Evolutionary conservation across 2,797 vertebrate genomes (phyloP).

Genomic region (Gymnoscopelus microlampas): DNA sequence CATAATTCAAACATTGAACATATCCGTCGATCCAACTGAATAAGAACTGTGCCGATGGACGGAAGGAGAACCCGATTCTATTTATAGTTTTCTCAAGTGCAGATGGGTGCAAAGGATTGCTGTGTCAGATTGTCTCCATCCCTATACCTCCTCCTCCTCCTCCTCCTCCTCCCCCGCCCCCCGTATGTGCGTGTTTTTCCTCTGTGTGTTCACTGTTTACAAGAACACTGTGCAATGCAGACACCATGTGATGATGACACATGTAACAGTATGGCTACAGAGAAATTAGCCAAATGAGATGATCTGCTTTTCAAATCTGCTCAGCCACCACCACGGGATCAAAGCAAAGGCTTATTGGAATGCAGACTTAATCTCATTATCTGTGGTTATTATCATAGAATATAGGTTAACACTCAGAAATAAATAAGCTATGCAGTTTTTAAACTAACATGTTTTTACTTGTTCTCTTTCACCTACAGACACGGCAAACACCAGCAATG

Average conservation of each 20-base stretch:
- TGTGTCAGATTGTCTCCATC: constrained; percentile 69
- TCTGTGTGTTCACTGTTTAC: constrained; percentile 26
- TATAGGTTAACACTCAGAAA: background rate
- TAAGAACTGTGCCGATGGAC: constrained; percentile 32
- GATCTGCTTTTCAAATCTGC: constrained; percentile 23
- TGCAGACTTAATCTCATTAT: constrained; percentile 47
- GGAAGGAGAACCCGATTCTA: constrained; percentile 68
- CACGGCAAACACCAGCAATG: constrained; percentile 23
- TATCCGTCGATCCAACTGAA: constrained; percentile 35
- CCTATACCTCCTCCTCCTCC: background rate
- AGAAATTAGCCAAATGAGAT: constrained; percentile 40
- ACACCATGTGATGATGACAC: constrained; percentile 27
- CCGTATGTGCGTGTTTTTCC: constrained; percentile 28
- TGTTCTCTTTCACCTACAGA: constrained; percentile 36
- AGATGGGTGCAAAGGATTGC: constrained; percentile 72
- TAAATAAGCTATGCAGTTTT: constrained; percentile 15
- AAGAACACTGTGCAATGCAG: constrained; percentile 26
- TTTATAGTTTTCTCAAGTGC: constrained; percentile 73
- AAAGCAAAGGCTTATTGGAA: constrained; percentile 35
- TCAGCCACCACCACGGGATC: constrained; percentile 27
- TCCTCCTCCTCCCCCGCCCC: constrained; percentile 8
- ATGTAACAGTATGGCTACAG: constrained; percentile 8
- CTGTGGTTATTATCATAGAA: constrained; percentile 30
- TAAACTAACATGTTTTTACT: constrained; percentile 10
- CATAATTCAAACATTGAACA: constrained; percentile 25